Conservation (phyloP, 2,113 vertebrate genomes). For the Toxotes chatareus region DNA sequence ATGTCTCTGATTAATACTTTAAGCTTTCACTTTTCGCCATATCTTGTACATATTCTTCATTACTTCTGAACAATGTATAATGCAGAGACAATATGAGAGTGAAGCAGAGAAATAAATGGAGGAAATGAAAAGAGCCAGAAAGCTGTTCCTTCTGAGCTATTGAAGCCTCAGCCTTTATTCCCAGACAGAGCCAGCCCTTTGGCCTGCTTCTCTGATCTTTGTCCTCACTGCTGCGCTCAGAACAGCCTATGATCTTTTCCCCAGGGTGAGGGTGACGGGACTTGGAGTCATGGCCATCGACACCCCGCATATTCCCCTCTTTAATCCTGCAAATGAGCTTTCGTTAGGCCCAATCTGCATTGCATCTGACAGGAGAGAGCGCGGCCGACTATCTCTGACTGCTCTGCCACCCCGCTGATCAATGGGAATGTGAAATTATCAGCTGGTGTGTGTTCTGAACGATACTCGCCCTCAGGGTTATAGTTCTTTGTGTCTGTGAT, state of each 20-base stretch:
- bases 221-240: not conserved
- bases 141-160: constrained; percentile 8
- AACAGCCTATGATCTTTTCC: constrained; percentile 22
- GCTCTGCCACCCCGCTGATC: constrained; percentile 47
- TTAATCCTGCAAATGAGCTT: constrained; percentile 56
- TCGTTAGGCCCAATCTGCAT: constrained; percentile 23
- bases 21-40: not conserved
- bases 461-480: constrained; percentile 19
- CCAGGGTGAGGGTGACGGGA: not conserved
- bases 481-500: not conserved
- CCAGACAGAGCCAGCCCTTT: constrained; percentile 9
- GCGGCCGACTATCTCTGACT: constrained; percentile 27
- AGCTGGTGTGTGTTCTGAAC: constrained; percentile 15
- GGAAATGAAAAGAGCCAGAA: constrained; percentile 16
- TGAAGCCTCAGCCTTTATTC: constrained; percentile 42
- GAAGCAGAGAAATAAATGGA: constrained; percentile 18
- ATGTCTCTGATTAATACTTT: constrained; percentile 24
- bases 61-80: not conserved
- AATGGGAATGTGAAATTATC: constrained; percentile 46
- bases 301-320: constrained; percentile 2
- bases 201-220: constrained; percentile 40
- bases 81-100: not conserved
- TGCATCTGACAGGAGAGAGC: constrained; percentile 3
- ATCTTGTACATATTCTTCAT: not conserved
- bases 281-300: not conserved